Conservation (phyloP, 1,140 invertebrate species). For the Pogonomyrmex californicus region DNA sequence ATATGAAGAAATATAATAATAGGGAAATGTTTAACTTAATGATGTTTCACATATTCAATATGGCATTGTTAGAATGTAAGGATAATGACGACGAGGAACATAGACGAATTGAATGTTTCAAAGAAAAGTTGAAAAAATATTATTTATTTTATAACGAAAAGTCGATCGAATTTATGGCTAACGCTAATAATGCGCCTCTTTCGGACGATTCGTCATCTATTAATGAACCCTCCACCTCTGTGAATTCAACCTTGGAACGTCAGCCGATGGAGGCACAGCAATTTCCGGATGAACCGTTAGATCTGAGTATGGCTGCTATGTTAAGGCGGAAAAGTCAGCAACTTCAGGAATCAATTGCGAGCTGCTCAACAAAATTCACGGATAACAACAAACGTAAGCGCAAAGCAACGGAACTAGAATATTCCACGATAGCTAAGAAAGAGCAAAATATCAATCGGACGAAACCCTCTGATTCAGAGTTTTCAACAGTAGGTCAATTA, state of each 20-base stretch:
- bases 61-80: too few species aligned
- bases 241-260: background rate
- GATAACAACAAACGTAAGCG: conserved; percentile 8
- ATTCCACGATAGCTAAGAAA: background rate
- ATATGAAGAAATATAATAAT: too few species aligned
- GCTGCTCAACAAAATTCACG: background rate
- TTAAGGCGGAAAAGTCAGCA: background rate
- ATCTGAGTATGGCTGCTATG: conserved; percentile 11
- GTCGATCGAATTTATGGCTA: too few species aligned
- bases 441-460: background rate
- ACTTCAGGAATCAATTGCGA: background rate
- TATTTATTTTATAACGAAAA: too few species aligned
- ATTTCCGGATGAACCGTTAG: background rate
- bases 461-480: background rate
- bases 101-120: too few species aligned
- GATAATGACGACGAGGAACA: too few species aligned
- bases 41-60: too few species aligned
- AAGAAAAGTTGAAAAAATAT: too few species aligned
- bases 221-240: background rate
- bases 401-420: background rate
- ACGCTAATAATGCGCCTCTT: too few species aligned
- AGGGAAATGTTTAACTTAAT: too few species aligned
- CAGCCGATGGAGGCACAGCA: background rate
- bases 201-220: background rate
- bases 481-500: background rate